phyloP scores from a whole-genome alignment of 2,888 invertebrate genomes.

The Ptilodon capucinus region DNA sequence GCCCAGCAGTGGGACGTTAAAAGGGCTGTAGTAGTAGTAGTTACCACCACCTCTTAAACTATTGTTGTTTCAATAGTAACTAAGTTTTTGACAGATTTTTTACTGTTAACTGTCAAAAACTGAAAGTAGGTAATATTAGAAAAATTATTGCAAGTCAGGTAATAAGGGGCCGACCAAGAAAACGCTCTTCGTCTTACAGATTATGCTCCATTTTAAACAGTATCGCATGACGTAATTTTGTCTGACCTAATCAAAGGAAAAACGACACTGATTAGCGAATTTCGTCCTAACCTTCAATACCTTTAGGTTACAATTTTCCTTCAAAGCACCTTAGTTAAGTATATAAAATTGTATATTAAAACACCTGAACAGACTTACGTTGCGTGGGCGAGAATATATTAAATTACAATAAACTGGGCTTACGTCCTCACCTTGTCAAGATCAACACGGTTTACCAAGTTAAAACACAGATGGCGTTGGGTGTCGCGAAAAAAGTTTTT shows the following conservation, averaged over 20 bases:
- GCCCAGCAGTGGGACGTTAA: too few species aligned
- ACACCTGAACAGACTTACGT: not conserved
- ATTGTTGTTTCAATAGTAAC: too few species aligned
- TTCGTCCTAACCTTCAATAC: not conserved
- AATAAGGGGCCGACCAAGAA: not conserved
- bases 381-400: not conserved
- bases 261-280: not conserved
- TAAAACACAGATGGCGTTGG: conserved; percentile 65
- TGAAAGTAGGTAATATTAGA: too few species aligned
- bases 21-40: too few species aligned
- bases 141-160: too few species aligned
- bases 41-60: too few species aligned
- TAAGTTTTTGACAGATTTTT: too few species aligned
- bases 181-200: not conserved
- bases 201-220: not conserved
- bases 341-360: not conserved
- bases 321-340: too few species aligned
- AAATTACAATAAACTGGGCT: conserved; percentile 27
- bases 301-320: not conserved
- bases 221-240: not conserved
- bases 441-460: conserved; percentile 55
- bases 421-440: conserved; percentile 42
- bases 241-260: not conserved
- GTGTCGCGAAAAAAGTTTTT: conserved; percentile 40
- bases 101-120: too few species aligned